phyloP scores from a whole-genome alignment of 2,113 vertebrate genomes.

The Scomber scombrus region DNA sequence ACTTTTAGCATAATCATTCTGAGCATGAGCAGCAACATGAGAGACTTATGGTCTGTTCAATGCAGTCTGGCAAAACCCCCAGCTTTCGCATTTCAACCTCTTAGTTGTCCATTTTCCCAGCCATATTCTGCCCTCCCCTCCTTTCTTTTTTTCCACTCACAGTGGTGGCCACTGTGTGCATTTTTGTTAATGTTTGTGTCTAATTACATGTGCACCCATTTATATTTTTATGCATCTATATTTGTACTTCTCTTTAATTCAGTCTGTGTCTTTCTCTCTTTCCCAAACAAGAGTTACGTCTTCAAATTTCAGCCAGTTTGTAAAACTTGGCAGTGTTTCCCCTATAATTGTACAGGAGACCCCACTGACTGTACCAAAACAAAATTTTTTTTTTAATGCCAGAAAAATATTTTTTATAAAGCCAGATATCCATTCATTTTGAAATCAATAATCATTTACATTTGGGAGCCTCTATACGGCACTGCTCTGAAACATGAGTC shows the following conservation, averaged over 20 bases:
- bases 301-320: neutral
- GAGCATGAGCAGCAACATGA: conserved; percentile 66
- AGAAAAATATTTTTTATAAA: no score
- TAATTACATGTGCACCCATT: neutral
- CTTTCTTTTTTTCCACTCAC: neutral
- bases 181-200: conserved; percentile 13
- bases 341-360: no score
- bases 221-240: neutral
- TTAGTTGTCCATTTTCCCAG: conserved; percentile 43
- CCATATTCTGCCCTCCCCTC: neutral
- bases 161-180: neutral
- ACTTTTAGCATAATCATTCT: conserved; percentile 72
- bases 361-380: no score
- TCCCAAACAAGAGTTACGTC: neutral
- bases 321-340: no score
- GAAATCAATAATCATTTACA: no score
- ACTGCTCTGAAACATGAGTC: no score
- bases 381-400: no score
- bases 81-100: conserved; percentile 55
- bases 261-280: neutral
- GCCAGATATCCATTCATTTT: no score
- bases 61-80: conserved; percentile 64
- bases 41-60: conserved; percentile 70
- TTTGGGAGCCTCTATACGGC: no score
- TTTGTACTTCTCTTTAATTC: neutral